Conservation (phyloP, 2,797 vertebrate species). For the Ambastaia sidthimunki region DNA sequence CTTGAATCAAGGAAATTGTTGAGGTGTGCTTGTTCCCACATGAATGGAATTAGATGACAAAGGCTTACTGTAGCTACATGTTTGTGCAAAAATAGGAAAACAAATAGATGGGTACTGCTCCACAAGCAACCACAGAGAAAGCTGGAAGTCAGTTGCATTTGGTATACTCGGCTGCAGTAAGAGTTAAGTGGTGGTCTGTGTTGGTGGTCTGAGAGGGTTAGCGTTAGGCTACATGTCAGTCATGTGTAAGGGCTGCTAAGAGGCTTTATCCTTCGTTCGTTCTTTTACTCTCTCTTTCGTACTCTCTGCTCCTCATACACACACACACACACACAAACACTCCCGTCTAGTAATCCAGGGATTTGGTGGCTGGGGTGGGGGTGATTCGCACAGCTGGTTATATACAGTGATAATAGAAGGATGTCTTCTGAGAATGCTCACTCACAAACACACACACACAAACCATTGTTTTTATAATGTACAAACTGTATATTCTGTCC, state of each 20-base stretch:
- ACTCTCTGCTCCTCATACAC: background rate
- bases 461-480: too few species aligned
- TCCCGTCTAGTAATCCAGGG: conserved; percentile 60
- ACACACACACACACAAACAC: conserved; percentile 8
- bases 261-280: conserved; percentile 29
- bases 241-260: conserved; percentile 42
- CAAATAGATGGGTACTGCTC: background rate
- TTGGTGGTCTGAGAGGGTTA: background rate
- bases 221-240: conserved; percentile 20
- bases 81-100: background rate
- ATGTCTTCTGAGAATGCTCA: conserved; percentile 35
- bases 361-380: conserved; percentile 50
- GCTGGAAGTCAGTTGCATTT: background rate
- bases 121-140: background rate
- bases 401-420: conserved; percentile 51
- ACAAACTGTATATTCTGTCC: too few species aligned
- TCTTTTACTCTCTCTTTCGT: conserved; percentile 30
- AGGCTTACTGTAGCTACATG: background rate
- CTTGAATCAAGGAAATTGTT: background rate
- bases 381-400: conserved; percentile 64
- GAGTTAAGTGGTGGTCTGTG: conserved; percentile 1
- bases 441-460: too few species aligned
- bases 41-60: background rate
- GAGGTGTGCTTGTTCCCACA: background rate
- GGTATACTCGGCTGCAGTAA: background rate